A percentile compares a stretch with the other conserved stretches of the same genome.
Conservation (phyloP, 2,797 vertebrate genomes). For the Chloroceryle inda region DNA sequence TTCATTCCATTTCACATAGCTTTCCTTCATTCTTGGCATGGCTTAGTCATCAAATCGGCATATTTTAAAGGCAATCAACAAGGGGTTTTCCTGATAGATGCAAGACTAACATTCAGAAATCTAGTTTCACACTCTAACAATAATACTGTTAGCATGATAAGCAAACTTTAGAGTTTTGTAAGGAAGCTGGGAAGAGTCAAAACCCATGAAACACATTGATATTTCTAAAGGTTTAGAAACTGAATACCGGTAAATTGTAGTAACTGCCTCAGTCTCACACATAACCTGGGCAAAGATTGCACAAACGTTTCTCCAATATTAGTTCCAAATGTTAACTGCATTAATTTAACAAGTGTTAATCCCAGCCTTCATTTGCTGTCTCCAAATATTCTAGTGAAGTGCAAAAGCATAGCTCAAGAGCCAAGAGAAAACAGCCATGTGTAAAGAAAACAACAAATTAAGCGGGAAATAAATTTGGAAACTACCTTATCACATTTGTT, state of each 20-base stretch:
- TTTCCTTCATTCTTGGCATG: background rate
- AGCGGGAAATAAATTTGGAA: background rate
- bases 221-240: background rate
- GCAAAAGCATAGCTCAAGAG: background rate
- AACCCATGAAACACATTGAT: background rate
- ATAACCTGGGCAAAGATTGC: background rate
- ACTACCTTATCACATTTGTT: background rate
- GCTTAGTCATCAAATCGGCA: background rate
- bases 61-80: background rate
- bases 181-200: background rate
- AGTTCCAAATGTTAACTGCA: background rate
- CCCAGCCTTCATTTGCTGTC: background rate
- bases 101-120: background rate
- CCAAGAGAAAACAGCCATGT: background rate
- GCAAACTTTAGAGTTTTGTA: no score
- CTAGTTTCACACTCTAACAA: background rate
- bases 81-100: background rate
- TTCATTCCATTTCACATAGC: background rate
- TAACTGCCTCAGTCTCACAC: background rate
- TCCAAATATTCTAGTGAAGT: background rate
- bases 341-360: background rate
- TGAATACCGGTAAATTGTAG: background rate
- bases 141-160: no score
- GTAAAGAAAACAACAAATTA: background rate
- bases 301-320: background rate